phyloP scores from a whole-genome alignment of 1,140 invertebrate genomes.

The Ladona fulva region DNA sequence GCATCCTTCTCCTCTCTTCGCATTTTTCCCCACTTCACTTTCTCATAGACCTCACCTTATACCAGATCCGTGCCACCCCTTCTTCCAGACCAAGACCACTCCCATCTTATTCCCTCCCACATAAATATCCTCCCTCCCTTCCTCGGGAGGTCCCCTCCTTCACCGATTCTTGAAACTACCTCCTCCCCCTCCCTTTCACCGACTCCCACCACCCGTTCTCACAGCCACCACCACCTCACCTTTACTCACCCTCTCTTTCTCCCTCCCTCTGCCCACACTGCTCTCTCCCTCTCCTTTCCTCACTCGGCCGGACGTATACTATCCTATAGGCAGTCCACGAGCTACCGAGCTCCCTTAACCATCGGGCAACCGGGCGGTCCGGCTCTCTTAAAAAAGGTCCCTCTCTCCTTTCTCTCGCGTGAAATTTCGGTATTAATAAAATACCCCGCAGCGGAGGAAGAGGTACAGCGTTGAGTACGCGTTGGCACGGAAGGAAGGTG shows the following conservation, averaged over 20 bases:
- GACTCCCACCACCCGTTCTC: background rate
- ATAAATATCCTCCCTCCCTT: background rate
- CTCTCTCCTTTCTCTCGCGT: too few species aligned
- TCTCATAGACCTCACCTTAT: too few species aligned
- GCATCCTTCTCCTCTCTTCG: background rate
- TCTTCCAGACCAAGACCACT: background rate
- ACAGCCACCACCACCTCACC: background rate
- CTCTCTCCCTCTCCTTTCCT: background rate
- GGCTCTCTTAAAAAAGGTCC: too few species aligned
- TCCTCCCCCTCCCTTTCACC: background rate
- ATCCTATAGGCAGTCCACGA: background rate
- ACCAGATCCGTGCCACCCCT: background rate
- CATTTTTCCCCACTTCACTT: background rate
- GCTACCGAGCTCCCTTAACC: conserved; percentile 6
- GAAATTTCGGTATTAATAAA: too few species aligned
- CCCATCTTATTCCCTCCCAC: background rate
- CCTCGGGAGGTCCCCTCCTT: background rate
- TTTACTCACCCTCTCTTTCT: background rate
- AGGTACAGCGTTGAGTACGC: too few species aligned
- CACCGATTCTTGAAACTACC: background rate
- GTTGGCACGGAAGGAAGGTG: too few species aligned
- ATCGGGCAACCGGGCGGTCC: background rate
- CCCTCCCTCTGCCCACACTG: background rate
- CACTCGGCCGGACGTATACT: background rate
- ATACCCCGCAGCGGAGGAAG: too few species aligned